phyloP scores from a whole-genome alignment of 2,888 invertebrate genomes.

The Diogma glabrata region DNA sequence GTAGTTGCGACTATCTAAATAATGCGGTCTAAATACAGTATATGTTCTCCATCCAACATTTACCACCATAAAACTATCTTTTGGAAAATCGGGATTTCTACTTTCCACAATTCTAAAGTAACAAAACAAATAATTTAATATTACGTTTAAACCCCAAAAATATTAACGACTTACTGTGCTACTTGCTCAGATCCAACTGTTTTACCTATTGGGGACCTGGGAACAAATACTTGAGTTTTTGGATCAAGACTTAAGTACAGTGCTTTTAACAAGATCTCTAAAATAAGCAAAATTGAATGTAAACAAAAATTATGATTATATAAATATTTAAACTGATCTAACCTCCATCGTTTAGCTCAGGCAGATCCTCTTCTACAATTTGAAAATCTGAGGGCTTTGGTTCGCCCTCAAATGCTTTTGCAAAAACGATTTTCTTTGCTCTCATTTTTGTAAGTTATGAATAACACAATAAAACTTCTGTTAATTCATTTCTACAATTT shows the following conservation, averaged over 20 bases:
- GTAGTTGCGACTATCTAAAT: constrained; percentile 28
- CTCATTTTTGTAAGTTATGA: too few relatives aligned
- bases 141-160: neutral
- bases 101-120: constrained; percentile 55
- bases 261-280: constrained; percentile 55
- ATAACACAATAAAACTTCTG: too few relatives aligned
- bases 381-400: too few relatives aligned
- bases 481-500: too few relatives aligned
- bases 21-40: constrained; percentile 27
- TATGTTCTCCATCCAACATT: constrained; percentile 56
- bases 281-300: too few relatives aligned
- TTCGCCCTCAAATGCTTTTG: too few relatives aligned
- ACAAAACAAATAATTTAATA: too few relatives aligned
- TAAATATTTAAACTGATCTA: too few relatives aligned
- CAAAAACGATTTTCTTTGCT: too few relatives aligned
- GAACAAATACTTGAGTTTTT: constrained; percentile 51
- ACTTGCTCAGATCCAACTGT: constrained; percentile 68
- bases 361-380: too few relatives aligned
- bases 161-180: constrained; percentile 42
- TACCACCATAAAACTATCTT: constrained; percentile 49
- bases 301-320: too few relatives aligned
- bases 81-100: constrained; percentile 49
- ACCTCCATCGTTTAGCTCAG: too few relatives aligned
- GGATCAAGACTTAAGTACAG: constrained; percentile 61
- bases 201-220: constrained; percentile 42